These are phyloP conservation scores for Bemisia tabaci DNA, from an alignment of 1,140 invertebrate species.

Conservation along the genomic window DNA sequence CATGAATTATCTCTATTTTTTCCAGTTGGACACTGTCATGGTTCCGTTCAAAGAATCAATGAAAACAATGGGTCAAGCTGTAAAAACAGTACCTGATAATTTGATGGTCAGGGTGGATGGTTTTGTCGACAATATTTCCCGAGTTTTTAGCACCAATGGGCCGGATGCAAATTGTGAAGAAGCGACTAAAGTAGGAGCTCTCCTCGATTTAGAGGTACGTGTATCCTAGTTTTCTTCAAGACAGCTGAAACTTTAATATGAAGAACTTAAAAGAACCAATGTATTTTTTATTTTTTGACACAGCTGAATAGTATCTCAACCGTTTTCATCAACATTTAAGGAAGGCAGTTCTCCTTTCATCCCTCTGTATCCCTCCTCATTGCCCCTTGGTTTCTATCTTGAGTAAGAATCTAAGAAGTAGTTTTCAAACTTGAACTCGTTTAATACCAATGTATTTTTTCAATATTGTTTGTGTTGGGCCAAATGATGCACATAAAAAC, in stretches of 20 bases:
- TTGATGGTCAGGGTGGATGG: slow-evolving; percentile 67
- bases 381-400: too few species aligned
- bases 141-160: slow-evolving; percentile 25
- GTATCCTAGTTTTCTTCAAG: too few species aligned
- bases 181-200: slow-evolving; percentile 41
- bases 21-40: not conserved
- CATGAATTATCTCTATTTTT: too few species aligned
- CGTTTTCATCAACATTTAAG: too few species aligned
- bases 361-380: too few species aligned
- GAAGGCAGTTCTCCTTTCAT: too few species aligned
- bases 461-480: too few species aligned
- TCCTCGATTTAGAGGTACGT: slow-evolving; percentile 43
- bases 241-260: slow-evolving; percentile 3
- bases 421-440: too few species aligned
- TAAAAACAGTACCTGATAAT: slow-evolving; percentile 71
- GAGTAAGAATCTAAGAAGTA: too few species aligned
- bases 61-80: slow-evolving; percentile 51
- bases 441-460: too few species aligned
- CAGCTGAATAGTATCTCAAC: too few species aligned
- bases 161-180: slow-evolving; percentile 13
- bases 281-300: not conserved
- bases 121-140: slow-evolving; percentile 59
- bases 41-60: slow-evolving; percentile 26
- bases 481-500: too few species aligned
- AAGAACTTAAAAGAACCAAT: not conserved